Percentiles rank a stretch among this genome's conserved stretches.
Conservation (phyloP, 2,797 vertebrate species). For the Champsocephalus esox region DNA sequence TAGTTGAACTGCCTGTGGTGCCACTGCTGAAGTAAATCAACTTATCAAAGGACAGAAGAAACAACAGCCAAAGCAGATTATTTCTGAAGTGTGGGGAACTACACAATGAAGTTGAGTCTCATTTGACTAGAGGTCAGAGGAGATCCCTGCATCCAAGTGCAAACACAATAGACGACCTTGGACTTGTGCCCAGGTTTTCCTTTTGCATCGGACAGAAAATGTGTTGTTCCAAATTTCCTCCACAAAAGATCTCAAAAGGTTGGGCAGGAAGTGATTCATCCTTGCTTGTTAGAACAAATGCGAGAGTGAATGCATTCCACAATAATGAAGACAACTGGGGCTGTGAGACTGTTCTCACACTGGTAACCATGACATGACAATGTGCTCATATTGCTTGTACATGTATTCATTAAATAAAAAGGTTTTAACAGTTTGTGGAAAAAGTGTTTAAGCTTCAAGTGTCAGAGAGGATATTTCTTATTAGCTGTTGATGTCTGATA, state of each 20-base stretch:
- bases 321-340: constrained; percentile 64
- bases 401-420: neutral
- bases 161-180: constrained; percentile 73
- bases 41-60: constrained; percentile 22
- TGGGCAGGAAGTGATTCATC: constrained; percentile 74
- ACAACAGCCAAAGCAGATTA: constrained; percentile 38
- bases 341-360: constrained; percentile 23
- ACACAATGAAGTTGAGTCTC: constrained; percentile 48
- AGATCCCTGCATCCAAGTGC: constrained; percentile 50
- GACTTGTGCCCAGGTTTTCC: constrained; percentile 58
- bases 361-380: constrained; percentile 1
- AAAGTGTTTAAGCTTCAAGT: neutral
- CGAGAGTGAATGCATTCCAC: constrained; percentile 64
- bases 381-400: neutral
- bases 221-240: constrained; percentile 56
- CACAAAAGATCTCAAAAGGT: constrained; percentile 67
- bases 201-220: constrained; percentile 55
- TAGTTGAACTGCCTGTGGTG: constrained; percentile 30
- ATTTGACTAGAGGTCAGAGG: constrained; percentile 60
- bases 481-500: neutral
- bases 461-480: neutral
- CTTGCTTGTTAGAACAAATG: constrained; percentile 67
- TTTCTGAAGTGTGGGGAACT: constrained; percentile 29
- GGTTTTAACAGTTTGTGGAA: constrained; percentile 1
- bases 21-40: constrained; percentile 37